phyloP scores from a whole-genome alignment of 1,140 invertebrate genomes.

The Diorhabda carinulata region DNA sequence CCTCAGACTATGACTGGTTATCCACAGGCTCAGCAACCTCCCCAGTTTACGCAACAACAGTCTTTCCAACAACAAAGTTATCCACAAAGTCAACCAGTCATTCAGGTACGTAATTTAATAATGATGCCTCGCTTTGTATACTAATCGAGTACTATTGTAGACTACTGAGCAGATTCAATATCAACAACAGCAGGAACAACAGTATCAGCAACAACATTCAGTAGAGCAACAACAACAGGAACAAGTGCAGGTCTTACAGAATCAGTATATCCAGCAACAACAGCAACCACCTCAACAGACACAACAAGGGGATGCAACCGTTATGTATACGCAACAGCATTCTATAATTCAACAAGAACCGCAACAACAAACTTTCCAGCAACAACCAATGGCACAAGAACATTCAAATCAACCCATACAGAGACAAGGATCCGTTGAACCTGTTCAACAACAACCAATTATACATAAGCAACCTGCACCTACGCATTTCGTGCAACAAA shows the following conservation, averaged over 20 bases:
- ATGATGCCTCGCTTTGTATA: conserved; percentile 19
- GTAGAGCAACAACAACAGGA: conserved; percentile 47
- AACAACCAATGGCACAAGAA: conserved; percentile 43
- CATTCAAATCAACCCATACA: conserved; percentile 33
- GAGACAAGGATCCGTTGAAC: conserved; percentile 38
- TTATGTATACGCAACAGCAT: conserved; percentile 41
- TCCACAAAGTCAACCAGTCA: conserved; percentile 1
- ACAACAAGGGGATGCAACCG: conserved; percentile 34
- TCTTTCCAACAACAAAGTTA: conserved; percentile 47
- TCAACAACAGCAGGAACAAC: conserved; percentile 27
- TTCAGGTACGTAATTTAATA: not conserved
- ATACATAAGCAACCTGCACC: conserved; percentile 35
- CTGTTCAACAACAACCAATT: conserved; percentile 40
- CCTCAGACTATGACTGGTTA: conserved; percentile 30
- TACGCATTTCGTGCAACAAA: conserved; percentile 40
- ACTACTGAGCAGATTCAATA: conserved; percentile 27
- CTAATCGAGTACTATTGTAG: conserved; percentile 29
- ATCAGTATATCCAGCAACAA: conserved; percentile 40
- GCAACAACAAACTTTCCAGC: conserved; percentile 46
- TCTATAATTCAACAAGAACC: conserved; percentile 31
- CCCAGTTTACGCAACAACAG: conserved; percentile 36
- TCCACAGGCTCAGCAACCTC: conserved; percentile 9
- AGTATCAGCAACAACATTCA: conserved; percentile 43
- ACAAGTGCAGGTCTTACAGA: conserved; percentile 38
- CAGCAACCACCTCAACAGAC: conserved; percentile 26